A percentile compares a stretch with the other conserved stretches of the same genome.
Evolutionary conservation across 1,140 invertebrate genomes (phyloP).

Genomic region (Papilio glaucus): DNA sequence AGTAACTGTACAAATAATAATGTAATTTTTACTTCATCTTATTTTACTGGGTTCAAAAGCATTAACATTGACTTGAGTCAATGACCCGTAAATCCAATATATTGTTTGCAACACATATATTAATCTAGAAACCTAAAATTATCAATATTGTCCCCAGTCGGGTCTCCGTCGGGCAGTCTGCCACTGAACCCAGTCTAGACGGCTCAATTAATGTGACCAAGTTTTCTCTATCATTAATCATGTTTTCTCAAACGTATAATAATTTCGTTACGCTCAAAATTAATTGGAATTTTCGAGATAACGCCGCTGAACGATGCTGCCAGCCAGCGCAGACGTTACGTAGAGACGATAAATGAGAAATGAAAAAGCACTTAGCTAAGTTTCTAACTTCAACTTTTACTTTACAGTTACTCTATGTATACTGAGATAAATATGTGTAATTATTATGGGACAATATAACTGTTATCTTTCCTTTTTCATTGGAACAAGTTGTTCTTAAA

Average conservation of each 20-base stretch:
- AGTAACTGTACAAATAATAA: no score
- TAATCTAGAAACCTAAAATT: background rate
- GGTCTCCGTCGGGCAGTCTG: constrained; percentile 15
- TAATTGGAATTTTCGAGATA: constrained; percentile 38
- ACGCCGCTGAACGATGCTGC: constrained; percentile 14
- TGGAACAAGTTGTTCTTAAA: no score
- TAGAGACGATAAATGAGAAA: constrained; percentile 23
- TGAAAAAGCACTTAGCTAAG: constrained; percentile 26
- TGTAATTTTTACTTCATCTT: no score
- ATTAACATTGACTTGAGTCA: background rate
- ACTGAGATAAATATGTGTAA: no score
- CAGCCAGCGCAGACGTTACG: constrained; percentile 9
- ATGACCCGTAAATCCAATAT: background rate
- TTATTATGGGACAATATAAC: no score
- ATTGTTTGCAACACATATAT: constrained; percentile 11
- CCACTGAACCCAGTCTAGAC: constrained; percentile 33
- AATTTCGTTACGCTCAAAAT: constrained; percentile 31
- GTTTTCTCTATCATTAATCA: constrained; percentile 38
- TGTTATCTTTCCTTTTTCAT: no score
- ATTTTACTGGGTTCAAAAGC: no score
- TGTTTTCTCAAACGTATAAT: constrained; percentile 37
- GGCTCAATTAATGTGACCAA: constrained; percentile 34
- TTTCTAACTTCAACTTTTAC: constrained; percentile 24
- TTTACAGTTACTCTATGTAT: no score
- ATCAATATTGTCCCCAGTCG: constrained; percentile 17